Conservation (phyloP, 1,140 invertebrate genomes). For the Orius laevigatus region DNA sequence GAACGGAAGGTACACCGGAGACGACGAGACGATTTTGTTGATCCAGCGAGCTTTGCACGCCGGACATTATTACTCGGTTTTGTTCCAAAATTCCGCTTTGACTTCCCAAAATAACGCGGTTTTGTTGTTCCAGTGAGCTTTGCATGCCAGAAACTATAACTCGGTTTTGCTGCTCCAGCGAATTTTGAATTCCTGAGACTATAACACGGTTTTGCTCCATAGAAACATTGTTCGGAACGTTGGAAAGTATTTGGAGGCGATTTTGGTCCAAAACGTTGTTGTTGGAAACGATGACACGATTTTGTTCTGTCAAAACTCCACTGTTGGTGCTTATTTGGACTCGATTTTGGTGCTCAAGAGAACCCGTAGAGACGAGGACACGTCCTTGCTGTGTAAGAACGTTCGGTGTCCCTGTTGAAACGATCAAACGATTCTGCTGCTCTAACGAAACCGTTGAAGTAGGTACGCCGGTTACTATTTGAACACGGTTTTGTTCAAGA, state of each 20-base stretch:
- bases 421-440: constrained; percentile 14
- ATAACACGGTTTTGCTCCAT: constrained; percentile 18
- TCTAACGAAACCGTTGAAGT: constrained; percentile 14
- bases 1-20: constrained; percentile 7
- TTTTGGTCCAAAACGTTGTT: constrained; percentile 17
- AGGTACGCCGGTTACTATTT: constrained; percentile 16
- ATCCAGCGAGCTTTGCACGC: constrained; percentile 17
- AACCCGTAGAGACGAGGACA: constrained; percentile 12
- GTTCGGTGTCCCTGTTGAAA: constrained; percentile 6
- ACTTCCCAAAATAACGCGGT: constrained; percentile 6
- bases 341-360: constrained; percentile 18
- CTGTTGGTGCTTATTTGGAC: constrained; percentile 18
- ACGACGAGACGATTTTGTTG: constrained; percentile 18
- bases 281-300: constrained; percentile 18
- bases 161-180: constrained; percentile 15
- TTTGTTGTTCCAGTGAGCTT: constrained; percentile 16
- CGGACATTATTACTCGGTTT: constrained; percentile 17
- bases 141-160: constrained; percentile 16
- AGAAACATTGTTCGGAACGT: constrained; percentile 11
- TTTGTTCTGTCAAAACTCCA: constrained; percentile 17
- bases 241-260: constrained; percentile 18
- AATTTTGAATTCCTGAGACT: constrained; percentile 16
- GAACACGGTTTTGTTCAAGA: constrained; percentile 18
- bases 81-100: constrained; percentile 9
- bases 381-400: constrained; percentile 13